Evolutionary conservation across 2,797 vertebrate species (phyloP).

Genomic region (Pterois miles): DNA sequence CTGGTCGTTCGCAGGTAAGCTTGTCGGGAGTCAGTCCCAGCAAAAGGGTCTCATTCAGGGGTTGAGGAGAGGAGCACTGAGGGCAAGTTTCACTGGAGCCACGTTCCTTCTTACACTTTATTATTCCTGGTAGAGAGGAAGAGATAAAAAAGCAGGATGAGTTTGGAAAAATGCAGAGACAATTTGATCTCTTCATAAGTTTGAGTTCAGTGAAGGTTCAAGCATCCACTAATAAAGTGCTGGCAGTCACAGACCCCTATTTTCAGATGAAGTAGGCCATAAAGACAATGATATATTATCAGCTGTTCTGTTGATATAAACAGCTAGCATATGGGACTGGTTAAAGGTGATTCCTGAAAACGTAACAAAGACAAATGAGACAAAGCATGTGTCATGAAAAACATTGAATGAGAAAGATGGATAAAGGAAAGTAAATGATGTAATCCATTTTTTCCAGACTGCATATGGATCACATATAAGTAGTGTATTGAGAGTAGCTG

Average conservation of each 20-base stretch:
- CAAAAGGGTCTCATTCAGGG: slow-evolving; percentile 76
- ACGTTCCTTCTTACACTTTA: slow-evolving; percentile 86
- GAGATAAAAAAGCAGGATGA: not conserved
- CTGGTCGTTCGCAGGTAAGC: slow-evolving; percentile 79
- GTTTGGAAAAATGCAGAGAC: not conserved
- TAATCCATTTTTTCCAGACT: not conserved
- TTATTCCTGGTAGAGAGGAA: slow-evolving; percentile 71
- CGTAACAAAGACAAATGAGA: slow-evolving; percentile 1
- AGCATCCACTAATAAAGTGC: not conserved
- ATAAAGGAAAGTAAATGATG: not conserved
- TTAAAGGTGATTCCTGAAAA: slow-evolving; percentile 9
- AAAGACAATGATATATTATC: slow-evolving; percentile 30
- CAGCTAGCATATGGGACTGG: slow-evolving; percentile 23
- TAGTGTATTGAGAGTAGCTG: not conserved
- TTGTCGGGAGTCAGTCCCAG: slow-evolving; percentile 68
- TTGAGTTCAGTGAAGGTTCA: slow-evolving; percentile 18
- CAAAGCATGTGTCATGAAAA: not conserved
- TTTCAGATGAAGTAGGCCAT: not conserved
- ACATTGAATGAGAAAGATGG: not conserved
- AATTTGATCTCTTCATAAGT: not conserved
- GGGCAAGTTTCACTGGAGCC: slow-evolving; percentile 76
- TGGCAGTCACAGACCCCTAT: slow-evolving; percentile 8
- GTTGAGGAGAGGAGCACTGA: slow-evolving; percentile 79
- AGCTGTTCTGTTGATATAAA: slow-evolving; percentile 17
- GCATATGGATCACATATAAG: slow-evolving; percentile 3